Conservation (phyloP, 2,888 invertebrate species). For the Ichneumoninae sp. region DNA sequence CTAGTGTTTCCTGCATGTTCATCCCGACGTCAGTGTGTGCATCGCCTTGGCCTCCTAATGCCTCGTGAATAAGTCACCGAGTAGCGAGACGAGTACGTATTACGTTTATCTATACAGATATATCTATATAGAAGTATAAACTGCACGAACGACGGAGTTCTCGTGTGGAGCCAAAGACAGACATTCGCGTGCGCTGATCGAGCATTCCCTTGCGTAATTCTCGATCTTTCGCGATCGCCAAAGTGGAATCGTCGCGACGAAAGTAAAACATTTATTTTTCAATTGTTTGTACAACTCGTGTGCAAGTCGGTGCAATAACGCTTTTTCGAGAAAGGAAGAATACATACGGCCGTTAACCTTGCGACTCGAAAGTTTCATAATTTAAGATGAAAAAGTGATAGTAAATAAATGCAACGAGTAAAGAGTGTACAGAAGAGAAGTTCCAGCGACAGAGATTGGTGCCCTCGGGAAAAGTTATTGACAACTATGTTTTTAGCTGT, state of each 20-base stretch:
- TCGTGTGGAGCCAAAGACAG: constrained; percentile 24
- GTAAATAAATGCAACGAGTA: constrained; percentile 25
- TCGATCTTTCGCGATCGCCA: constrained; percentile 41
- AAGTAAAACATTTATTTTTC: constrained; percentile 2
- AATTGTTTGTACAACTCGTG: constrained; percentile 9
- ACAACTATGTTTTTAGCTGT: background rate
- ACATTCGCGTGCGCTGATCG: constrained; percentile 71
- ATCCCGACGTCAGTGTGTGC: constrained; percentile 62
- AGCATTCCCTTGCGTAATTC: constrained; percentile 74
- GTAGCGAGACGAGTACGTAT: constrained; percentile 48
- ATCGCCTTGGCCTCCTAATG: constrained; percentile 81
- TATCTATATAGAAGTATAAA: constrained; percentile 1
- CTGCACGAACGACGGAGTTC: constrained; percentile 35
- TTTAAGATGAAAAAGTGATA: too few species aligned
- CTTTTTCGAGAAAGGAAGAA: constrained; percentile 34
- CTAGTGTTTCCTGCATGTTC: constrained; percentile 64
- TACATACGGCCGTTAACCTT: constrained; percentile 9
- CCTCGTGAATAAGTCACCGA: constrained; percentile 59
- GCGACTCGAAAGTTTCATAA: constrained; percentile 2
- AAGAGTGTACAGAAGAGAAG: constrained; percentile 53
- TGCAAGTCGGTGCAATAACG: background rate
- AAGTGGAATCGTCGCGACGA: constrained; percentile 42
- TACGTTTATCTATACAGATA: constrained; percentile 36
- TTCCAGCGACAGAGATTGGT: too few species aligned
- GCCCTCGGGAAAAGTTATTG: too few species aligned